Evolutionary conservation across 2,113 vertebrate species (phyloP).

Genomic region (Cranoglanis bouderius): DNA sequence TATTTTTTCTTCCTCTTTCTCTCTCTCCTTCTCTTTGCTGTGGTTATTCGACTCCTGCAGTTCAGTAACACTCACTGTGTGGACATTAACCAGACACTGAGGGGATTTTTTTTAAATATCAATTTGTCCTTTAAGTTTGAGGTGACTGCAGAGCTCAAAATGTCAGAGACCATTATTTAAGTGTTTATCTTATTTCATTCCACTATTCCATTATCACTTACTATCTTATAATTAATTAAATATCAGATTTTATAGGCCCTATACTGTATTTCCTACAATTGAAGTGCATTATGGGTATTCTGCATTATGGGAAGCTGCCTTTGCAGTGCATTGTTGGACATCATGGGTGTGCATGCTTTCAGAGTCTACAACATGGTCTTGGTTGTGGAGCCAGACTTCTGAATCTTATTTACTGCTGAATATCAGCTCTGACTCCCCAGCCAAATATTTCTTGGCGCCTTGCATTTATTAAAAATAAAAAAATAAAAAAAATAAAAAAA

Average conservation of each 20-base stretch:
- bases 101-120: slow-evolving; percentile 59
- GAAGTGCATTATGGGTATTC: not conserved
- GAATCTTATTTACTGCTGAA: slow-evolving; percentile 44
- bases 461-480: slow-evolving; percentile 55
- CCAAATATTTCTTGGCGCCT: slow-evolving; percentile 63
- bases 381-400: slow-evolving; percentile 66
- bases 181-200: not conserved
- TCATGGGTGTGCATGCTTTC: not conserved
- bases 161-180: slow-evolving; percentile 4
- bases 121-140: slow-evolving; percentile 46
- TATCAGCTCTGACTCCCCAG: slow-evolving; percentile 55
- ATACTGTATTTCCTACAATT: not conserved
- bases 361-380: slow-evolving; percentile 16
- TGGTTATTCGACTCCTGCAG: slow-evolving; percentile 34
- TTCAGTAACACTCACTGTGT: slow-evolving; percentile 51
- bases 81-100: slow-evolving; percentile 56
- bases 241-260: not conserved
- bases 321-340: not conserved
- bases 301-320: slow-evolving; percentile 49
- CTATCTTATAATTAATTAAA: not conserved
- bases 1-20: slow-evolving; percentile 37
- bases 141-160: slow-evolving; percentile 42
- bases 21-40: slow-evolving; percentile 42
- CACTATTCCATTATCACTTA: not conserved
- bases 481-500: slow-evolving; percentile 46